phyloP scores from a whole-genome alignment of 2,888 invertebrate species.

The Globia sparganii region DNA sequence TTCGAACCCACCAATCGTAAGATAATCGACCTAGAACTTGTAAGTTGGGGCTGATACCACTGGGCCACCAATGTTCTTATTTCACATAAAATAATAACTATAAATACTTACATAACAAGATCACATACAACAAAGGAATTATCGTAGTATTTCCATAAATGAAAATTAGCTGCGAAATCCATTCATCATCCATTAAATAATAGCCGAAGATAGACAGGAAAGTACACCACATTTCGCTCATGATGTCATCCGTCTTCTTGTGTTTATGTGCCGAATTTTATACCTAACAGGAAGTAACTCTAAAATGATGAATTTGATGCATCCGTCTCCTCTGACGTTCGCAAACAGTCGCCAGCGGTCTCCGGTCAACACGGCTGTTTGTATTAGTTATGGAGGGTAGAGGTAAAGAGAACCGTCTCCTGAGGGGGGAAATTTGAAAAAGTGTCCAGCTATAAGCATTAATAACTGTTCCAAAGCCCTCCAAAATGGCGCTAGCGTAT shows the following conservation, averaged over 20 bases:
- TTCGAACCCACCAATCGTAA: too few species aligned
- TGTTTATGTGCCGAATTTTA: slow-evolving; percentile 2
- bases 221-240: neutral
- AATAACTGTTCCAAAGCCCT: too few species aligned
- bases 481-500: too few species aligned
- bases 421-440: too few species aligned
- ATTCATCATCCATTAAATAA: neutral
- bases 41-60: too few species aligned
- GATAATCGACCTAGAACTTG: too few species aligned
- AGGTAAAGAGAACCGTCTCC: too few species aligned
- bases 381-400: too few species aligned
- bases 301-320: slow-evolving; percentile 47
- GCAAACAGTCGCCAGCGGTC: slow-evolving; percentile 14
- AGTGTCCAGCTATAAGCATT: too few species aligned
- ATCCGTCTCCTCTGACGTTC: slow-evolving; percentile 47
- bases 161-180: neutral
- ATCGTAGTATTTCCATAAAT: neutral
- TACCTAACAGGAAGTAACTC: slow-evolving; percentile 26
- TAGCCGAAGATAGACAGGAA: too few species aligned
- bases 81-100: too few species aligned
- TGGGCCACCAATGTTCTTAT: neutral
- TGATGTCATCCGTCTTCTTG: slow-evolving; percentile 5
- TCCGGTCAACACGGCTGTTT: slow-evolving; percentile 12
- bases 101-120: too few species aligned
- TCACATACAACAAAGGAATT: neutral